These are phyloP conservation scores for Eunapius fragilis DNA, from an alignment of 37 sponge, comb jelly and placozoan genomes.

Conservation along the genomic window DNA sequence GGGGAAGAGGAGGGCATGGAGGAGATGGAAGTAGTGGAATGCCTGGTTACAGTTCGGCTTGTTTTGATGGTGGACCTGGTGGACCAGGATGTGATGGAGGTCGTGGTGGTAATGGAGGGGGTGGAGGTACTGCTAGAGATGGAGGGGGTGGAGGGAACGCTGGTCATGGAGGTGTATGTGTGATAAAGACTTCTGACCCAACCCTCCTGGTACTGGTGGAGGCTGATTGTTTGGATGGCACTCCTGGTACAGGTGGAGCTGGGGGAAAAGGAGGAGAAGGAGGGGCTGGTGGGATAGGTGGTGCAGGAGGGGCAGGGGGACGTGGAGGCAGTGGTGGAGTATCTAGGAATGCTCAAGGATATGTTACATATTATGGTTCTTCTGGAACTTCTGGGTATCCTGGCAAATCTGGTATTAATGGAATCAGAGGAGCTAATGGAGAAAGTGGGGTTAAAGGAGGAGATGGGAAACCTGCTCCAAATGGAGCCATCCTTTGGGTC, in stretches of 20 bases:
- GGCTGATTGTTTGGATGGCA: conserved; percentile 40
- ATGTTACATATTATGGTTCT: not conserved
- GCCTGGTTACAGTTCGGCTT: conserved; percentile 37
- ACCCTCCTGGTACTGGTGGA: conserved; percentile 59
- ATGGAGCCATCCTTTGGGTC: conserved; percentile 66
- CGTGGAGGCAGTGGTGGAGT: conserved; percentile 3
- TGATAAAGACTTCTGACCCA: conserved; percentile 36
- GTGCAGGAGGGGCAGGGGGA: conserved; percentile 11
- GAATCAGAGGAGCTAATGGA: conserved; percentile 14
- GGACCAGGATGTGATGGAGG: conserved; percentile 63
- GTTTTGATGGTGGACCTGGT: conserved; percentile 57
- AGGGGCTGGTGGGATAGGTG: conserved; percentile 37
- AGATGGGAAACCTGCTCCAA: conserved; percentile 4
- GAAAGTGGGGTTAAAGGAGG: conserved; percentile 31
- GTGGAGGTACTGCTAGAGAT: conserved; percentile 45
- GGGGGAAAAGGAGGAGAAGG: conserved; percentile 55
- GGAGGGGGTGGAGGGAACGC: conserved; percentile 72
- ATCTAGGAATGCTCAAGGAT: conserved; percentile 12
- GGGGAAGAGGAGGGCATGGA: conserved; percentile 77
- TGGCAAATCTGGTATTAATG: conserved; percentile 23
- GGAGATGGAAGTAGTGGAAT: conserved; percentile 60
- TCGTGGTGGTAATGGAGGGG: conserved; percentile 61
- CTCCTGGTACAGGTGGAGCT: conserved; percentile 31
- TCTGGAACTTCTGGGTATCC: conserved; percentile 21
- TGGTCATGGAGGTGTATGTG: conserved; percentile 50